Evolutionary conservation across 2,888 invertebrate species (phyloP).

Genomic region (Leucania comma): DNA sequence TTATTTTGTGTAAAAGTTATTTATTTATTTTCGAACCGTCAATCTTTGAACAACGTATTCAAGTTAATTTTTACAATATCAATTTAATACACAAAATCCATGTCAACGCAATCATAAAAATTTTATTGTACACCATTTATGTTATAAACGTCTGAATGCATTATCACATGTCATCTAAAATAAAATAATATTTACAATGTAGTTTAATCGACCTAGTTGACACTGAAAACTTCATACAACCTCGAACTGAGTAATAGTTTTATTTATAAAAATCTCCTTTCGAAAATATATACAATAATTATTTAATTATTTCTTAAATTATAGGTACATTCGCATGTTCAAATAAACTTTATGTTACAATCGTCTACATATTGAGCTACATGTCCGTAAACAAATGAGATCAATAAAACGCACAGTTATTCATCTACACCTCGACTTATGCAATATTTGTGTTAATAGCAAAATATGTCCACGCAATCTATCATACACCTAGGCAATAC

Average conservation of each 20-base stretch:
- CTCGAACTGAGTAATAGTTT: conserved; percentile 81
- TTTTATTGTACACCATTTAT: conserved; percentile 86
- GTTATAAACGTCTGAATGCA: conserved; percentile 86
- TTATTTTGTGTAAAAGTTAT: conserved; percentile 87
- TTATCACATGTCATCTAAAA: conserved; percentile 85
- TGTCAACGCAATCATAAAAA: conserved; percentile 88
- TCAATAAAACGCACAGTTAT: conserved; percentile 86
- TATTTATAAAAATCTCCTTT: conserved; percentile 88
- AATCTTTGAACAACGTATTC: conserved; percentile 88
- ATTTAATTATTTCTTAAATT: conserved; percentile 84
- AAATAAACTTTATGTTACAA: conserved; percentile 84
- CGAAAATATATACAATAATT: conserved; percentile 87
- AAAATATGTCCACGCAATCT: conserved; percentile 72
- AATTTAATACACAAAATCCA: conserved; percentile 87
- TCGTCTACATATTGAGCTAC: conserved; percentile 88
- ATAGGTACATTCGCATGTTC: conserved; percentile 83
- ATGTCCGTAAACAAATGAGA: conserved; percentile 89
- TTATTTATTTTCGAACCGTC: conserved; percentile 88
- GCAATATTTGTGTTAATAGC: conserved; percentile 71
- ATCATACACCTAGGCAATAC: conserved; percentile 72
- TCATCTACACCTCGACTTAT: conserved; percentile 69
- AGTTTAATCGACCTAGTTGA: conserved; percentile 78
- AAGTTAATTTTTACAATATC: conserved; percentile 88
- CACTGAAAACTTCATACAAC: conserved; percentile 83
- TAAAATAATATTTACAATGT: conserved; percentile 85